Conservation (phyloP, 2,797 vertebrate genomes). For the Squalus acanthias region DNA sequence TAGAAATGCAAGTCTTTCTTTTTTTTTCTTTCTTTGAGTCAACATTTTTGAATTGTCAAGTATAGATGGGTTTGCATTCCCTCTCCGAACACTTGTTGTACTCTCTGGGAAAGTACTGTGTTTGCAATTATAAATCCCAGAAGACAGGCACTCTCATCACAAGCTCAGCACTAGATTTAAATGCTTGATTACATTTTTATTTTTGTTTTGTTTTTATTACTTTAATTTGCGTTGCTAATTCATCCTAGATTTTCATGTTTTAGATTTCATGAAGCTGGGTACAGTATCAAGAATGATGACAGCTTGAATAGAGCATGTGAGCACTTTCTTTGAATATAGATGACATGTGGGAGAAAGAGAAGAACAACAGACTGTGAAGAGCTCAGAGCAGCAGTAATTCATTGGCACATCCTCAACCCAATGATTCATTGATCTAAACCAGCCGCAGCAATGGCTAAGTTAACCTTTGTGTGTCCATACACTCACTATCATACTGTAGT, state of each 20-base stretch:
- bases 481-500: neutral
- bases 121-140: neutral
- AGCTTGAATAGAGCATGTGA: neutral
- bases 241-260: neutral
- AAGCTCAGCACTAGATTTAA: neutral
- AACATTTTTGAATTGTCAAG: neutral
- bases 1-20: no score
- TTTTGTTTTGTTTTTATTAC: neutral
- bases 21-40: neutral
- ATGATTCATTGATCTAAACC: neutral
- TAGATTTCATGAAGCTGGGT: neutral
- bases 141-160: neutral
- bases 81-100: neutral
- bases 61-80: neutral
- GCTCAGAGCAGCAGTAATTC: neutral
- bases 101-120: neutral
- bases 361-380: constrained; percentile 7
- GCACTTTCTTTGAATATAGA: neutral
- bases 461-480: neutral
- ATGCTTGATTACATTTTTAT: neutral
- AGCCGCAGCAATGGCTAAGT: neutral
- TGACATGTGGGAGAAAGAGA: neutral
- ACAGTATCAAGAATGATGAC: neutral
- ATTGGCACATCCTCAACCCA: neutral
- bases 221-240: neutral